Evolutionary conservation across 2,797 vertebrate genomes (phyloP), one percentile per base, ranked within the genome.

Genomic region (Ibycter americanus): DNA sequence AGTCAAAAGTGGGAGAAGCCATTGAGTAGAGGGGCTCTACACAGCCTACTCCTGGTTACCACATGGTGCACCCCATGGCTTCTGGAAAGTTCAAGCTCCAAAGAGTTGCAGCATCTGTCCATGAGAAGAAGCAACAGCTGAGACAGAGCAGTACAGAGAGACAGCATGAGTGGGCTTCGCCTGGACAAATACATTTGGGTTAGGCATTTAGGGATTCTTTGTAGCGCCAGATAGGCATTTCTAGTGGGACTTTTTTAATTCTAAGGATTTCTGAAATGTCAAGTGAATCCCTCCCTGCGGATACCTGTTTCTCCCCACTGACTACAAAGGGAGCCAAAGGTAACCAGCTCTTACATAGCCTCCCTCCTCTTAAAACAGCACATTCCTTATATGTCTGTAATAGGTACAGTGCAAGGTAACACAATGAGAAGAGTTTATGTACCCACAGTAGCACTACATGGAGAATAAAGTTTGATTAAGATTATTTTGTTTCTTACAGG

Each of bases 51-150:
- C 19, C 40, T 44, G 12, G 19, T 15, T 55, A 27, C 14, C 10
- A 22, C 0, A 0, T 13, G 38, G n/a, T 47, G 62, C 47, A 66
- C 8, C 11, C 54, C 25, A 3, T 3, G 8, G 4, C 70, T 83
- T 81, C 44, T 66, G 34, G 40, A 32, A 11, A 27, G 18, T 14
- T 56, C 27, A 5, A 34, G 40, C n/a, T 87, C 25, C 58, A 31
- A 19, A 52, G 49, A 22, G 13, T 15, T 32, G 2, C 40, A 78
- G 29, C 32, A 46, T 82, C 16, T 8, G 18, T 12, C 22, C 55
- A 1, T 12, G 54, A 84, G 54, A 31, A 52, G 49, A 71, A 40
- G 22, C 47, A 78, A 20, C 3, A 51, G 55, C 16, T 27, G 52
- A 42, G 23, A 46, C 32, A 54, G 27, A 52, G 55, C 40, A 40